Percentiles rank a stretch among this genome's conserved stretches.
phyloP scores from a whole-genome alignment of 1,140 invertebrate species.

The Charaxes varanes region DNA sequence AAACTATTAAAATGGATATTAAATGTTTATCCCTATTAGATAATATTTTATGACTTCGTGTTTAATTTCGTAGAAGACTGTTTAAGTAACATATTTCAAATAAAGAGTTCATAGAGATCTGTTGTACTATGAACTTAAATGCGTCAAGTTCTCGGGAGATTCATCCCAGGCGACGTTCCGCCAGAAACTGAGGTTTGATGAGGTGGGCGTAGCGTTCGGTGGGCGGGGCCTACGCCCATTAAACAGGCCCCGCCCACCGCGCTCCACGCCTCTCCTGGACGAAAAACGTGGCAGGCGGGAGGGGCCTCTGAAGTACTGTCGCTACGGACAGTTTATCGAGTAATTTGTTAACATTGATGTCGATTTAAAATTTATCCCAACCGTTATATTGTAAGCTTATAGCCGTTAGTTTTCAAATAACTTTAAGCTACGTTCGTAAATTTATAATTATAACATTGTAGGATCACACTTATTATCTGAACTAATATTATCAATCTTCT shows the following conservation, averaged over 20 bases:
- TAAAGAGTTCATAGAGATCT: too few species aligned
- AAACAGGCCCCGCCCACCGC: slow-evolving; percentile 31
- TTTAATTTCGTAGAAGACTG: too few species aligned
- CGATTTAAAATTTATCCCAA: slow-evolving; percentile 51
- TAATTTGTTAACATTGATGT: slow-evolving; percentile 65
- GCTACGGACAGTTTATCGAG: slow-evolving; percentile 67
- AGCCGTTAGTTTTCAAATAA: slow-evolving; percentile 4
- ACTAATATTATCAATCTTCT: too few species aligned
- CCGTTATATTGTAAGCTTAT: slow-evolving; percentile 20
- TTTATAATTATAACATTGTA: too few species aligned
- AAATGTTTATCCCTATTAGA: too few species aligned
- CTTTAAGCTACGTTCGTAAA: not conserved
- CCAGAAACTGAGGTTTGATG: slow-evolving; percentile 49
- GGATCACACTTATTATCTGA: too few species aligned
- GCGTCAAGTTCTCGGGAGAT: slow-evolving; percentile 28
- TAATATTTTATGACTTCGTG: too few species aligned
- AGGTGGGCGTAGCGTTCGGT: slow-evolving; percentile 48
- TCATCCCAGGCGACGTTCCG: slow-evolving; percentile 48
- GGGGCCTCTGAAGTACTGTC: slow-evolving; percentile 51
- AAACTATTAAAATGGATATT: too few species aligned
- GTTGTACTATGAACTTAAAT: not conserved
- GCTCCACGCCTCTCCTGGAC: slow-evolving; percentile 32
- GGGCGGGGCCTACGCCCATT: slow-evolving; percentile 35
- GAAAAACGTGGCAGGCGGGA: slow-evolving; percentile 64
- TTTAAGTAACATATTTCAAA: too few species aligned